Conservation (phyloP, 2,113 vertebrate species). For the Hydrolagus affinis region DNA sequence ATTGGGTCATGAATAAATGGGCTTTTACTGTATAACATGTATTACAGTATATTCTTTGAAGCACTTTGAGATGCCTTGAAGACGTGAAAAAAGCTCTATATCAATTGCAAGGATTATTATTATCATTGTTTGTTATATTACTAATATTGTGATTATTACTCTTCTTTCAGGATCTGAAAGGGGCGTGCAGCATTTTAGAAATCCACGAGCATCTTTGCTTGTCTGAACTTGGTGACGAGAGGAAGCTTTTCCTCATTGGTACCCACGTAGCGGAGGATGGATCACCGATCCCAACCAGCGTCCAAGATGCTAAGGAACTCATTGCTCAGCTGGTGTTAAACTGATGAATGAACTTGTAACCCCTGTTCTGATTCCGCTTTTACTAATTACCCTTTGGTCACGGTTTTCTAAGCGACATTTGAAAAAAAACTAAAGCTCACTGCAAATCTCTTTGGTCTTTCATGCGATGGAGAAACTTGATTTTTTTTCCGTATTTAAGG, state of each 20-base stretch:
- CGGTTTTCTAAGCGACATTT: not conserved
- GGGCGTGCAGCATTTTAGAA: slow-evolving; percentile 73
- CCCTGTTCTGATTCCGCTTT: not conserved
- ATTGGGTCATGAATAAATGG: too few species aligned
- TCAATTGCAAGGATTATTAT: too few species aligned
- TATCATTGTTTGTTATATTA: too few species aligned
- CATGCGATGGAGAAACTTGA: not conserved
- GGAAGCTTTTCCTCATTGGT: slow-evolving; percentile 78
- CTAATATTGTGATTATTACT: not conserved
- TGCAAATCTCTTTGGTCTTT: not conserved
- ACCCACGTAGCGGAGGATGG: slow-evolving; percentile 61
- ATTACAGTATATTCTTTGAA: too few species aligned
- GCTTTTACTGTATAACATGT: too few species aligned
- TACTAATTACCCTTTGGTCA: not conserved
- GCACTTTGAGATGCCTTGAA: too few species aligned
- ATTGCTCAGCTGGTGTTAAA: slow-evolving; percentile 66
- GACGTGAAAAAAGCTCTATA: too few species aligned
- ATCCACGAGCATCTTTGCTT: slow-evolving; percentile 75
- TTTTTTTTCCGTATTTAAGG: not conserved
- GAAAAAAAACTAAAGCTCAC: not conserved
- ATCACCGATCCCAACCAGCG: slow-evolving; percentile 56
- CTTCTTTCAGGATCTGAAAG: slow-evolving; percentile 69
- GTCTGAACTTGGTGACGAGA: slow-evolving; percentile 63
- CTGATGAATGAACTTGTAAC: not conserved
- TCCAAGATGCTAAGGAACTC: slow-evolving; percentile 73